Evolutionary conservation across 2,797 vertebrate genomes (phyloP), one percentile per base, ranked within the genome.

Genomic region (Cetoscarus ocellatus): DNA sequence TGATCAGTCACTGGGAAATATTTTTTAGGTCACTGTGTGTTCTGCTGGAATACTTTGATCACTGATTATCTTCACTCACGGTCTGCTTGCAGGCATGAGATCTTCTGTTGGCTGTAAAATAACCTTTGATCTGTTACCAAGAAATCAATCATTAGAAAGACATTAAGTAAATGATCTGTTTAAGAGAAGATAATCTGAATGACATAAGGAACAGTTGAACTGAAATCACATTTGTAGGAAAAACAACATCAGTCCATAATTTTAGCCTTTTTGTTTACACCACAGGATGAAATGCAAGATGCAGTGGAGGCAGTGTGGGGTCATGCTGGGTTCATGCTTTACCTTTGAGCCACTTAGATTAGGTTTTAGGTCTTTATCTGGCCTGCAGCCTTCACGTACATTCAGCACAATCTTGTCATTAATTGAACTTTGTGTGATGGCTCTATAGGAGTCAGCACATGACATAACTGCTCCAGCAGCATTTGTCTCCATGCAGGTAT

Each of bases 331-430:
- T 39, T 61, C 50, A 39, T 52, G 48, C 36, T 49, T 70, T 61
- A 82, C 70, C 78, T 81, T 79, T 82, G 67, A 75, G 17, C 67
- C 19, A 18, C 40, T 63, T 18, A 66, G 72, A 78, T 79, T 57
- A 74, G 17, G 19, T 50, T 42, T 53, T 51, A 17, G 55, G 50
- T 62, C 9, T 70, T 59, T 55, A 66, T 63, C 63, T 82, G 8
- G 7, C 48, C 42, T 51, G 36, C 27, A 39, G 34, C 10, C 43
- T 10, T 15, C 13, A 12, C 1, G 1, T 7, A 51, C 19, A 57
- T 52, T 15, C 11, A 58, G 34, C 61, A 9, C 9, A 15, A 5
- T 54, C 15, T 67, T 53, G 17, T 56, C 27, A 15, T 40, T 15
- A 17, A 44, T 3, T 72, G 44, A 62, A 73, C 65, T 55, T 54